Evolutionary conservation across 2,888 invertebrate genomes (phyloP).

Genomic region (Cryptocheilus praepositus): DNA sequence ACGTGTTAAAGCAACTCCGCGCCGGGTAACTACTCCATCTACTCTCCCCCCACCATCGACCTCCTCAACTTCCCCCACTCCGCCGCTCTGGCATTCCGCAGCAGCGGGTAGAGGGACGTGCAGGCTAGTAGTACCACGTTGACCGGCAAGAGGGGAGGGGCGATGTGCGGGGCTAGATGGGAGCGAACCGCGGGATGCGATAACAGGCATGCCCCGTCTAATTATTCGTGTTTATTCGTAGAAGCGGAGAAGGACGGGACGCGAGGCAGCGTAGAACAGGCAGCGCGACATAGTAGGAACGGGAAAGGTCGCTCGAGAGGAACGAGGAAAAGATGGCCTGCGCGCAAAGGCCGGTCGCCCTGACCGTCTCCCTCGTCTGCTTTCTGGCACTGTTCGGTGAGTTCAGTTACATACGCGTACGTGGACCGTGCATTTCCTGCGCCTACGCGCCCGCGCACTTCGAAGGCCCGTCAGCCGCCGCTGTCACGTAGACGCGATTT

Average conservation of each 20-base stretch:
- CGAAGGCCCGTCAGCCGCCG: too few relatives aligned
- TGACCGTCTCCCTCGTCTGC: constrained; percentile 63
- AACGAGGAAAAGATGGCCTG: constrained; percentile 57
- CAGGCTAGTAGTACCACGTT: too few relatives aligned
- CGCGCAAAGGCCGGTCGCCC: constrained; percentile 53
- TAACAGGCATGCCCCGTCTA: constrained; percentile 41
- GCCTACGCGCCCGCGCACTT: constrained; percentile 1
- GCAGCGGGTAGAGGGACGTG: too few relatives aligned
- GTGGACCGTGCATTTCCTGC: constrained; percentile 11
- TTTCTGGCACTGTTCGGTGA: constrained; percentile 69
- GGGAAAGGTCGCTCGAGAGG: constrained; percentile 50
- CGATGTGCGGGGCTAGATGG: background rate
- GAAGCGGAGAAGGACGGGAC: constrained; percentile 55
- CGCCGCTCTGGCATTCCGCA: too few relatives aligned
- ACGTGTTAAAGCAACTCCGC: too few relatives aligned
- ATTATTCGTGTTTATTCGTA: constrained; percentile 69
- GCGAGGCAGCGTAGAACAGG: constrained; percentile 40
- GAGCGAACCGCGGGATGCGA: constrained; percentile 1
- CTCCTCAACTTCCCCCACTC: too few relatives aligned
- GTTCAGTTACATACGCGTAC: constrained; percentile 50
- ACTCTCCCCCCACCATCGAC: too few relatives aligned
- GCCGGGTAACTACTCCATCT: too few relatives aligned
- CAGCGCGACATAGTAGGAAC: constrained; percentile 42
- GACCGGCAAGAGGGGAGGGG: background rate
- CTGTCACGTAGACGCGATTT: too few relatives aligned